A percentile compares a stretch with the other conserved stretches of the same genome.
phyloP scores from a whole-genome alignment of 2,797 vertebrate genomes.

The Paratrypauchen microcephalus region DNA sequence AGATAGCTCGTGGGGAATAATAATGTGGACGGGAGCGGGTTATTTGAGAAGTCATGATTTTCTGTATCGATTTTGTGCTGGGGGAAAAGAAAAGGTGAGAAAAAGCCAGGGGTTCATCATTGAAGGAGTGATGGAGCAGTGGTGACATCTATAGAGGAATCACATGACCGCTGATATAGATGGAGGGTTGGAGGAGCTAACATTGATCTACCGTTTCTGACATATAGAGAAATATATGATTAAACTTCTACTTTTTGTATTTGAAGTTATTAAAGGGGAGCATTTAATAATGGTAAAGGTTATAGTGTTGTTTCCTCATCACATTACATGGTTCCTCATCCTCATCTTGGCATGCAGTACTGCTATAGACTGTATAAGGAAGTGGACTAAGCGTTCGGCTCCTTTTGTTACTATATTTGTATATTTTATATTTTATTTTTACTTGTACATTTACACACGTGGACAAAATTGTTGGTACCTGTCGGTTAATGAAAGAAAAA shows the following conservation, averaged over 20 bases:
- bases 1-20: slow-evolving; percentile 35
- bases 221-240: slow-evolving; percentile 21
- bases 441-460: too few relatives aligned
- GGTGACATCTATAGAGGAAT: slow-evolving; percentile 49
- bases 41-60: slow-evolving; percentile 40
- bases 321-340: too few relatives aligned
- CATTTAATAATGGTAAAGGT: too few relatives aligned
- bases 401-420: too few relatives aligned
- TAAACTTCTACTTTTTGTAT: background rate
- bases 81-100: slow-evolving; percentile 52
- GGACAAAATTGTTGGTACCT: too few relatives aligned
- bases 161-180: slow-evolving; percentile 33
- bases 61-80: slow-evolving; percentile 47
- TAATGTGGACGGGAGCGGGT: slow-evolving; percentile 40
- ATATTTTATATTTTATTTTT: too few relatives aligned
- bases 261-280: too few relatives aligned
- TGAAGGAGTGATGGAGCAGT: slow-evolving; percentile 55
- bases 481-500: too few relatives aligned
- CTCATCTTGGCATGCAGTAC: too few relatives aligned
- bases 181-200: slow-evolving; percentile 19
- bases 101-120: slow-evolving; percentile 56
- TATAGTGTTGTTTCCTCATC: too few relatives aligned
- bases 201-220: slow-evolving; percentile 37
- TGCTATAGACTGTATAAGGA: too few relatives aligned
- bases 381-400: too few relatives aligned